phyloP scores from a whole-genome alignment of 2,888 invertebrate species.

The Hirtodrosophila alboralis region DNA sequence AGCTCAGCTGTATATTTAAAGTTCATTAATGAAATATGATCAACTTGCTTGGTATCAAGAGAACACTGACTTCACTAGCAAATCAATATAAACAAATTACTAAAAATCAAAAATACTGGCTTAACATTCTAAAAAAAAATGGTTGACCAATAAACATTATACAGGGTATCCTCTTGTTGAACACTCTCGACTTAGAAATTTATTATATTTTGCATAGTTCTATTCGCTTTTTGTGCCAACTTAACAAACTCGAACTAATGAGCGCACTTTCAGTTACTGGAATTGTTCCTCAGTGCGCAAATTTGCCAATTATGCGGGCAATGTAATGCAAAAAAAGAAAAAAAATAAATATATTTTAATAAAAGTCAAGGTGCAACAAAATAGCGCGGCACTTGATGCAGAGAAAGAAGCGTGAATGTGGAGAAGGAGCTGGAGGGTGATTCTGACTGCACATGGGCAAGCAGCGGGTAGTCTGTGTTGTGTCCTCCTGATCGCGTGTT shows the following conservation, averaged over 20 bases:
- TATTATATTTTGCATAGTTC: conserved; percentile 32
- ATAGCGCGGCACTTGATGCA: conserved; percentile 70
- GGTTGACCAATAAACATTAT: too few species aligned
- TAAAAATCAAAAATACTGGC: too few species aligned
- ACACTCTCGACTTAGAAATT: not conserved
- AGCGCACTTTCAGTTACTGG: conserved; percentile 51
- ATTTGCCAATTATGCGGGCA: conserved; percentile 71
- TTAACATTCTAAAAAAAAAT: too few species aligned
- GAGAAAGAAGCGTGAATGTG: conserved; percentile 17
- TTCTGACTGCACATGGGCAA: conserved; percentile 55
- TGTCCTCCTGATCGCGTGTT: conserved; percentile 48
- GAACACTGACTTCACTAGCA: too few species aligned
- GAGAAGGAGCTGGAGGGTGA: conserved; percentile 19
- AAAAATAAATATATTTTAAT: conserved; percentile 11
- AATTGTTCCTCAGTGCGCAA: conserved; percentile 45
- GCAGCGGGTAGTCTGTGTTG: conserved; percentile 66
- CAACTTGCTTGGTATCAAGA: too few species aligned
- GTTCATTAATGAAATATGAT: too few species aligned
- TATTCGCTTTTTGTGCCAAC: conserved; percentile 39
- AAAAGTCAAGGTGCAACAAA: conserved; percentile 75
- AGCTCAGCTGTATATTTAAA: too few species aligned
- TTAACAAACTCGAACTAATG: conserved; percentile 74
- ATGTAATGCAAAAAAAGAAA: conserved; percentile 35
- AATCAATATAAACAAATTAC: too few species aligned
- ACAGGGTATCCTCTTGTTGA: conserved; percentile 8